These are phyloP conservation scores for Streptopelia turtur DNA, from an alignment of 2,797 vertebrate genomes.

Conservation along the genomic window DNA sequence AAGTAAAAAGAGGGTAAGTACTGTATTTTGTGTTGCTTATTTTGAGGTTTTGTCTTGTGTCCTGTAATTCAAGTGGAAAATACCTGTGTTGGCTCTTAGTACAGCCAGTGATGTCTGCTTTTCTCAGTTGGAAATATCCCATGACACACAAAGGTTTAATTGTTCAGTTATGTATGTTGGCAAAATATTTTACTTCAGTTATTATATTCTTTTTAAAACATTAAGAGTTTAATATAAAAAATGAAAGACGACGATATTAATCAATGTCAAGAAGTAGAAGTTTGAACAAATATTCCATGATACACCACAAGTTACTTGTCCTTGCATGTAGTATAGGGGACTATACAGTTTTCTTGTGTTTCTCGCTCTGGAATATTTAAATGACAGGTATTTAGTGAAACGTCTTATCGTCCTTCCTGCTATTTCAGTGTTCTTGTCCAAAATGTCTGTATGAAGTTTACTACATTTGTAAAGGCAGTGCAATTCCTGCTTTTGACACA, in stretches of 20 bases:
- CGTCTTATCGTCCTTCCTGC: background rate
- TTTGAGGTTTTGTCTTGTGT: background rate
- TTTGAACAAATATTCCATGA: background rate
- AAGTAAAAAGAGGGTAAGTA: constrained; percentile 98
- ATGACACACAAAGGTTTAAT: background rate
- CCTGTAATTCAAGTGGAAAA: background rate
- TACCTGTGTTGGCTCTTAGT: background rate
- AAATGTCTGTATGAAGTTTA: background rate
- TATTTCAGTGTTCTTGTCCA: background rate
- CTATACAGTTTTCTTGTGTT: background rate
- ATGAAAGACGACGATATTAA: background rate
- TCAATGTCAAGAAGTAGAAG: background rate
- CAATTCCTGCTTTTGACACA: background rate
- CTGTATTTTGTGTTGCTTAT: background rate
- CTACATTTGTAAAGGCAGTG: background rate
- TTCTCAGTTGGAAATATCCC: background rate
- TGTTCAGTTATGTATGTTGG: background rate
- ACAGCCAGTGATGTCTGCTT: background rate
- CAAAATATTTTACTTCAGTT: background rate
- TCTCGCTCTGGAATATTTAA: background rate
- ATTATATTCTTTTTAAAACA: background rate
- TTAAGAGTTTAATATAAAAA: background rate
- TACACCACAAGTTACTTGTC: background rate
- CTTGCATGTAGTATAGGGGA: background rate
- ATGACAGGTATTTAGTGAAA: background rate